Conservation (phyloP, 2,113 vertebrate species). For the Atractosteus spatula region DNA sequence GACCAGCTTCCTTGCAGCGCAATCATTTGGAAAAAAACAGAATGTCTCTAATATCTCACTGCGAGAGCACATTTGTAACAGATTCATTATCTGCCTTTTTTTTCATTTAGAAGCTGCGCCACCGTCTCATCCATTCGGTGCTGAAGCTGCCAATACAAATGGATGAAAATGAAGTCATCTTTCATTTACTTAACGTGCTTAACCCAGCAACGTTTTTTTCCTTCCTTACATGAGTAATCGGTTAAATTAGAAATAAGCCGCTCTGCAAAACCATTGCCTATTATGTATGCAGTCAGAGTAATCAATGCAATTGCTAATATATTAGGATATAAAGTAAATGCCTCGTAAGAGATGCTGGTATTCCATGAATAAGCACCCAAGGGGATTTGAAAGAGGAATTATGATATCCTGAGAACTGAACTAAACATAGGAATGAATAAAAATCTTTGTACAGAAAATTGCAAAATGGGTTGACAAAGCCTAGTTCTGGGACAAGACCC, state of each 20-base stretch:
- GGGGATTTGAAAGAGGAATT: conserved; percentile 28
- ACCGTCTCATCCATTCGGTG: conserved; percentile 15
- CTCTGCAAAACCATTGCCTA: conserved; percentile 31
- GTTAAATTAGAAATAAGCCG: conserved; percentile 35
- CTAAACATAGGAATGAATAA: conserved; percentile 44
- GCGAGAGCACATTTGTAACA: conserved; percentile 6
- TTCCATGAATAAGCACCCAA: conserved; percentile 27
- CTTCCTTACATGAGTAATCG: conserved; percentile 28
- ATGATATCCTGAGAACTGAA: conserved; percentile 42
- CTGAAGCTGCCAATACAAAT: conserved; percentile 12
- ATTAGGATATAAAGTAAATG: conserved; percentile 36
- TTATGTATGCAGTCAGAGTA: conserved; percentile 30
- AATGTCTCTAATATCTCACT: background rate
- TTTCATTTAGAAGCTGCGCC: conserved; percentile 8
- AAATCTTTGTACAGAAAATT: conserved; percentile 16
- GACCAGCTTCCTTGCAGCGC: background rate
- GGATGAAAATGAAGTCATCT: conserved; percentile 12
- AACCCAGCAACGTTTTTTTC: conserved; percentile 15
- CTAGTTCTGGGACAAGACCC: background rate
- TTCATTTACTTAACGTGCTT: conserved; percentile 30
- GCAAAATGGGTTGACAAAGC: too few relatives aligned
- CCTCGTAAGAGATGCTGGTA: background rate
- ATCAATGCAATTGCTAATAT: conserved; percentile 42
- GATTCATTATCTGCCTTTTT: conserved; percentile 23
- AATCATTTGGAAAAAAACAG: too few relatives aligned